A percentile compares a stretch with the other conserved stretches of the same genome.
Conservation (phyloP, 2,797 vertebrate species). For the Channallabes apus region DNA sequence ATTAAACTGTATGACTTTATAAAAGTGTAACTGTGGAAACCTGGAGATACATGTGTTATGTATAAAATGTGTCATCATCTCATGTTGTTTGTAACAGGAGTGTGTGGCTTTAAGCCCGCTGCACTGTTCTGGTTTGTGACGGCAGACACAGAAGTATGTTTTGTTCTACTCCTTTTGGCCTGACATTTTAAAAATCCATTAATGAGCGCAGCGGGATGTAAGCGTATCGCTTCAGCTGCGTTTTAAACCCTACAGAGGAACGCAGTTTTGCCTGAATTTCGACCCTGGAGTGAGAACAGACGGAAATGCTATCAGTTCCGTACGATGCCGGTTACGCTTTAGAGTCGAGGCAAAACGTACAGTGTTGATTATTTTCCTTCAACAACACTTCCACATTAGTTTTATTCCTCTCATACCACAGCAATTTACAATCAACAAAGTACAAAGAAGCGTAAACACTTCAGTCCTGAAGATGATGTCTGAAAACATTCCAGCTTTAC, state of each 20-base stretch:
- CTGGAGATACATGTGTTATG: neutral
- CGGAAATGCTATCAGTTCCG: neutral
- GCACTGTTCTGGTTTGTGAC: neutral
- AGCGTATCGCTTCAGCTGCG: neutral
- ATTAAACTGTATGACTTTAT: neutral
- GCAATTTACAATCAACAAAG: neutral
- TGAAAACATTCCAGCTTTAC: neutral
- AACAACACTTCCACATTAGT: neutral
- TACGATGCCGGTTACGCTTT: neutral
- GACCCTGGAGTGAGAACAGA: neutral
- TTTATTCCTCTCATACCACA: neutral
- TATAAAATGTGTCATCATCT: neutral
- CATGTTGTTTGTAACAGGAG: neutral
- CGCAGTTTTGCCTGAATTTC: neutral
- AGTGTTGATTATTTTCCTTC: neutral
- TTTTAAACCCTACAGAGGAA: neutral
- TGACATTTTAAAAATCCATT: slow-evolving; percentile 57
- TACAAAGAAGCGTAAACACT: neutral
- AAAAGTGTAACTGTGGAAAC: neutral
- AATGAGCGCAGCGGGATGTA: slow-evolving; percentile 29
- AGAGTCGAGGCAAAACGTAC: neutral
- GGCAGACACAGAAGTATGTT: slow-evolving; percentile 17
- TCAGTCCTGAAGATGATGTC: neutral
- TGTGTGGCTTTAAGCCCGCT: neutral
- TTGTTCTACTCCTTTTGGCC: slow-evolving; percentile 41